phyloP scores from a whole-genome alignment of 1,140 invertebrate species.

The Saccostrea cuccullata region DNA sequence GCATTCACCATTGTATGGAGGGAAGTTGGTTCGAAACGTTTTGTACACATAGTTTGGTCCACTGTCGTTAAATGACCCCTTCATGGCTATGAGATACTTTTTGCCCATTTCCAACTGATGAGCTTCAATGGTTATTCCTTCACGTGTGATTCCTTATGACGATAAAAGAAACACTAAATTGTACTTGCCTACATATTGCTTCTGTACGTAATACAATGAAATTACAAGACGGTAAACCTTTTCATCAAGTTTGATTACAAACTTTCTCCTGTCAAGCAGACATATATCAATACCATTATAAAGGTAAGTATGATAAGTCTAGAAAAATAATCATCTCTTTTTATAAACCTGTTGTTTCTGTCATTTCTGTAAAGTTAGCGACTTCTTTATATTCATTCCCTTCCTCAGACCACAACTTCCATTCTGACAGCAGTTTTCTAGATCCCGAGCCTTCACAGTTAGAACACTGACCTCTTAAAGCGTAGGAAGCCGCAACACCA shows the following conservation, averaged over 20 bases:
- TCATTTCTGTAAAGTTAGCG: not conserved
- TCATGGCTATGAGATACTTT: conserved; percentile 10
- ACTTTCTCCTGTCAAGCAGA: too few relatives aligned
- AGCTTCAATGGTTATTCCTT: not conserved
- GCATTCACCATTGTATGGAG: not conserved
- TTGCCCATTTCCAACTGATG: not conserved
- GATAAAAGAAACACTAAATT: not conserved
- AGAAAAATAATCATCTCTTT: too few relatives aligned
- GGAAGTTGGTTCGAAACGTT: not conserved
- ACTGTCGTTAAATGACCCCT: not conserved
- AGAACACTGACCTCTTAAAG: not conserved
- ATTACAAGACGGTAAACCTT: too few relatives aligned
- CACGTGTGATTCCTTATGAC: not conserved
- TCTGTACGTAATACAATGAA: too few relatives aligned
- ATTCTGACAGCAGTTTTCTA: not conserved
- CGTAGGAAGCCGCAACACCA: not conserved
- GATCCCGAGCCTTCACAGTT: conserved; percentile 11
- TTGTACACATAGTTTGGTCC: not conserved
- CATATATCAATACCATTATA: too few relatives aligned
- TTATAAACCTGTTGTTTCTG: not conserved
- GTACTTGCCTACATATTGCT: too few relatives aligned
- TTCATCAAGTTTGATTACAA: too few relatives aligned
- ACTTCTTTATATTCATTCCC: not conserved
- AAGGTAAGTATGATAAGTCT: too few relatives aligned
- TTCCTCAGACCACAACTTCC: not conserved